Percentiles rank a stretch among this genome's conserved stretches.
Conservation (phyloP, 1,140 invertebrate genomes). For the Fopius arisanus region DNA sequence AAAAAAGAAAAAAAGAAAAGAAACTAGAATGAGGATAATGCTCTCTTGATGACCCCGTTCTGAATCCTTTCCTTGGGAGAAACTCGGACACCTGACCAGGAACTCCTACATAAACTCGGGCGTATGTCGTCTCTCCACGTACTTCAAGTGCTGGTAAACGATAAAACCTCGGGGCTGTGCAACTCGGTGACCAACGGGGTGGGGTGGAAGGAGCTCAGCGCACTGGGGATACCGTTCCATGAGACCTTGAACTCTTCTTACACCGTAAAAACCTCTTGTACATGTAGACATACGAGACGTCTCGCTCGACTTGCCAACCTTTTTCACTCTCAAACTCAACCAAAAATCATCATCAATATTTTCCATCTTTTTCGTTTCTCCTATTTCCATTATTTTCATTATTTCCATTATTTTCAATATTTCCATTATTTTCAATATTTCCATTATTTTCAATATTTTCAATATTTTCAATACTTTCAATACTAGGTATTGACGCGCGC, state of each 20-base stretch:
- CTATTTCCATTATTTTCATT: not conserved
- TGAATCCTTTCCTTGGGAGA: slow-evolving; percentile 27
- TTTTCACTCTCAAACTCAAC: not conserved
- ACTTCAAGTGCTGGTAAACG: not conserved
- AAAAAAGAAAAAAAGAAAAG: not conserved
- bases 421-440: not conserved
- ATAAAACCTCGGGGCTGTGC: not conserved
- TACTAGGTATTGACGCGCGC: no score
- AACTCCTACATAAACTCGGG: slow-evolving; percentile 25
- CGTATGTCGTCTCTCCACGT: slow-evolving; percentile 8
- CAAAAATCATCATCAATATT: not conserved
- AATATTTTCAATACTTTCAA: no score
- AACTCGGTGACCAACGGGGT: not conserved
- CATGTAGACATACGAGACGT: not conserved
- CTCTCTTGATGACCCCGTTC: slow-evolving; percentile 32
- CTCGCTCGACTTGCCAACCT: not conserved
- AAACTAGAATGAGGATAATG: slow-evolving; percentile 27
- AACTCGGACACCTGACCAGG: slow-evolving; percentile 42
- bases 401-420: not conserved
- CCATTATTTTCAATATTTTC: no score
- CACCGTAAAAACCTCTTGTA: slow-evolving; percentile 10
- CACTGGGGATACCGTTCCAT: slow-evolving; percentile 31
- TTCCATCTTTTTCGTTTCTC: no score
- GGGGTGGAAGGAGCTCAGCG: not conserved
- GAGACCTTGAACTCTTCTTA: slow-evolving; percentile 37